A percentile compares a stretch with the other conserved stretches of the same genome.
phyloP scores from a whole-genome alignment of 1,140 invertebrate genomes.

The Trichonephila clavipes region DNA sequence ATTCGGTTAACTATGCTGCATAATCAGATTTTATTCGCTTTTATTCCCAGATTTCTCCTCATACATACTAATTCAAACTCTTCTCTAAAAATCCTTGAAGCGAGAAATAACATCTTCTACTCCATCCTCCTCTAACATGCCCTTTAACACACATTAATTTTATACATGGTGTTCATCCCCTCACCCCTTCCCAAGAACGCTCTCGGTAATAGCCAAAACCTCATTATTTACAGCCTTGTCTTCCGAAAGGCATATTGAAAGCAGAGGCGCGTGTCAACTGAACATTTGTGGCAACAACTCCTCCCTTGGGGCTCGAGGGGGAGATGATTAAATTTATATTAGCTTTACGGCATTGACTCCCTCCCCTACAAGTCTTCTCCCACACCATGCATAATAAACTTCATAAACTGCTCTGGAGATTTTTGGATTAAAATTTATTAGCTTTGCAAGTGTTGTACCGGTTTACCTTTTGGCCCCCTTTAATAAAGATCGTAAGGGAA shows the following conservation, averaged over 20 bases:
- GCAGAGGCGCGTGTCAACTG: slow-evolving; percentile 43
- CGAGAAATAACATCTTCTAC: slow-evolving; percentile 48
- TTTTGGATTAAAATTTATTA: slow-evolving; percentile 65
- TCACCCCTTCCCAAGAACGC: background rate
- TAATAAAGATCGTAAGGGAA: slow-evolving; percentile 47
- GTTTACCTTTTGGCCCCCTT: slow-evolving; percentile 52
- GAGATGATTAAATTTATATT: slow-evolving; percentile 70
- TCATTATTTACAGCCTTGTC: slow-evolving; percentile 68
- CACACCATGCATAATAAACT: slow-evolving; percentile 66
- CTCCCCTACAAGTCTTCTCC: background rate
- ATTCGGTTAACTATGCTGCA: background rate
- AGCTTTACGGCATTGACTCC: slow-evolving; percentile 28
- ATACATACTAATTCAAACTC: slow-evolving; percentile 28
- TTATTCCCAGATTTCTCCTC: background rate
- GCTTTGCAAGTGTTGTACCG: background rate
- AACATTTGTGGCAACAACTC: background rate
- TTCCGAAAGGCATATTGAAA: slow-evolving; percentile 60
- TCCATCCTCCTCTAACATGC: background rate
- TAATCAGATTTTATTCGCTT: background rate
- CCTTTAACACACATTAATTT: slow-evolving; percentile 67
- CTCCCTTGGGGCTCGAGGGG: background rate
- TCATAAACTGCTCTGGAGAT: slow-evolving; percentile 65
- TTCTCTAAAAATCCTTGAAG: slow-evolving; percentile 4
- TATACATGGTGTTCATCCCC: slow-evolving; percentile 13
- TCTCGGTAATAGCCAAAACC: slow-evolving; percentile 52